Evolutionary conservation across 2,888 invertebrate species (phyloP).

Genomic region (Papilio demoleus): DNA sequence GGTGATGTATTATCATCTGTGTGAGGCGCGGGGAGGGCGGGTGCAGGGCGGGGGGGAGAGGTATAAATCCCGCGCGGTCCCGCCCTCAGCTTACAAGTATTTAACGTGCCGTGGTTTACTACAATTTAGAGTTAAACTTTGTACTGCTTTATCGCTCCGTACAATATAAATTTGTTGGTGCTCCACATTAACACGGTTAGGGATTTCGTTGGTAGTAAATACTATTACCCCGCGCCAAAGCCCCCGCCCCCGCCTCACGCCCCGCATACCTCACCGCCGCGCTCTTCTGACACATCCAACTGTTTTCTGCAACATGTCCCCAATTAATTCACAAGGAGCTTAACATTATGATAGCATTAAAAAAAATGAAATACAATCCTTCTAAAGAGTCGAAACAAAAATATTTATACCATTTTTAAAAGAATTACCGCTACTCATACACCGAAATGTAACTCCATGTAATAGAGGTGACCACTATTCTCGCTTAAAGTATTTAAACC

Average conservation of each 20-base stretch:
- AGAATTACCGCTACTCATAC: no score
- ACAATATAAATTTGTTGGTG: conserved; percentile 48
- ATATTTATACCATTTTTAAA: not conserved
- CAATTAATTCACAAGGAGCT: not conserved
- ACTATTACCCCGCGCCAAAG: conserved; percentile 11
- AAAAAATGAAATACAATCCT: no score
- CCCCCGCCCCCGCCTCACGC: not conserved
- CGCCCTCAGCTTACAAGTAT: conserved; percentile 47
- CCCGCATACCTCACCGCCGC: conserved; percentile 3
- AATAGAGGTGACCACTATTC: not conserved
- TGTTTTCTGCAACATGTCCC: conserved; percentile 10
- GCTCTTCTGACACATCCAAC: conserved; percentile 4
- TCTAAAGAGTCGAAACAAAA: no score
- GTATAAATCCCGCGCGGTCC: conserved; percentile 49
- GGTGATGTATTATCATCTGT: conserved; percentile 49
- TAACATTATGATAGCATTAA: not conserved
- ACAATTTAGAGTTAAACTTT: conserved; percentile 46
- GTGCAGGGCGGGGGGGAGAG: conserved; percentile 1
- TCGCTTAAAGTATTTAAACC: not conserved
- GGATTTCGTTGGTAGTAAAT: conserved; percentile 38
- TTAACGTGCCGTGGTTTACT: conserved; percentile 45
- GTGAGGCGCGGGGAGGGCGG: conserved; percentile 28
- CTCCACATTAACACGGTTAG: conserved; percentile 39
- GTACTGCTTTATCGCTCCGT: conserved; percentile 46
- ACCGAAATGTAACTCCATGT: no score